phyloP scores from a whole-genome alignment of 2,113 vertebrate genomes.

The Barbus barbus region DNA sequence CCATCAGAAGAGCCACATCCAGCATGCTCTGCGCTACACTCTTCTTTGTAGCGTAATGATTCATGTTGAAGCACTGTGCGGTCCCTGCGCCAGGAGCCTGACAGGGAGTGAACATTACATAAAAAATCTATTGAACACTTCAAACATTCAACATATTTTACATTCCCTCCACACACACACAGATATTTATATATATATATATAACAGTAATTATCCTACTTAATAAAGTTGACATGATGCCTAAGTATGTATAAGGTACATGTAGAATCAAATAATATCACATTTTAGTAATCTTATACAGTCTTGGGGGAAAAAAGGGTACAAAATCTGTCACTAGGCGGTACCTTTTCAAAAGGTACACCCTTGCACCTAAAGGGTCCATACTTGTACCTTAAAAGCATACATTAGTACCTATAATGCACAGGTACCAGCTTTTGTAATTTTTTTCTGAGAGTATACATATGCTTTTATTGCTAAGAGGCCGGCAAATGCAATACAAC shows the following conservation, averaged over 20 bases:
- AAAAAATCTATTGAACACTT: background rate
- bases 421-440: too few relatives aligned
- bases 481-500: background rate
- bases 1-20: slow-evolving; percentile 79
- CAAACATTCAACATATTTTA: background rate
- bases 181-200: too few relatives aligned
- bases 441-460: too few relatives aligned
- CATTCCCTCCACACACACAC: background rate
- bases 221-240: background rate
- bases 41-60: slow-evolving; percentile 92
- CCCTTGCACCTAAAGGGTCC: too few relatives aligned
- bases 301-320: too few relatives aligned
- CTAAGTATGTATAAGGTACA: background rate
- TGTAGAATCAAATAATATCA: background rate
- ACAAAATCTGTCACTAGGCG: too few relatives aligned
- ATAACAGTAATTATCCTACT: too few relatives aligned
- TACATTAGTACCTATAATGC: too few relatives aligned
- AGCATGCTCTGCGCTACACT: slow-evolving; percentile 89
- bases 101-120: background rate
- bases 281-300: background rate
- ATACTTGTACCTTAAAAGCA: too few relatives aligned
- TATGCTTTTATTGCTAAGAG: background rate
- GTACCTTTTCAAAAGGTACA: too few relatives aligned
- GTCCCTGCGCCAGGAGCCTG: background rate
- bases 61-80: slow-evolving; percentile 75